phyloP scores from a whole-genome alignment of 2,797 vertebrate genomes.

The Denticeps clupeoides region DNA sequence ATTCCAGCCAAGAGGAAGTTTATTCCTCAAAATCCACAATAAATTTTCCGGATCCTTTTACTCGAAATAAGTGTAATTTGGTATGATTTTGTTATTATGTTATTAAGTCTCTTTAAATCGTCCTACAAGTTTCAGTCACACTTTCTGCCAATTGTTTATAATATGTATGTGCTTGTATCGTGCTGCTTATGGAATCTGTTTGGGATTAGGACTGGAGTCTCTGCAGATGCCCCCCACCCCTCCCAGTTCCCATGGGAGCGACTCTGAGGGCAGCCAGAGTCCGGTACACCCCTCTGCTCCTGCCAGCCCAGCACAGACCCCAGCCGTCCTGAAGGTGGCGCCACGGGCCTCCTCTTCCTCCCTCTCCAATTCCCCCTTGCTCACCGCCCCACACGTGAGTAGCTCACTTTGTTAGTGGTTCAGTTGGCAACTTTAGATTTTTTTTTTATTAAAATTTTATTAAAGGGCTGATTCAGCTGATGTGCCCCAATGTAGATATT shows the following conservation, averaged over 20 bases:
- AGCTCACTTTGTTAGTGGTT: too few relatives aligned
- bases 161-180: too few relatives aligned
- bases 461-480: too few relatives aligned
- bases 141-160: too few relatives aligned
- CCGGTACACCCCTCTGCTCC: slow-evolving; percentile 63
- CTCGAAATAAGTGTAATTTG: not conserved
- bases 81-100: not conserved
- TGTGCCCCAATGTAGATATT: too few relatives aligned
- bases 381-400: slow-evolving; percentile 87
- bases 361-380: slow-evolving; percentile 86
- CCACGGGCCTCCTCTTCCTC: slow-evolving; percentile 66
- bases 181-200: not conserved
- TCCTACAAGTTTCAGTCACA: too few relatives aligned
- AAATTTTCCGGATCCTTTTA: not conserved
- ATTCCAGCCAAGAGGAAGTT: not conserved
- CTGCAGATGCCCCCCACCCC: slow-evolving; percentile 92
- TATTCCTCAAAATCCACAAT: not conserved
- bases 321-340: slow-evolving; percentile 58
- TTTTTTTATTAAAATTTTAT: too few relatives aligned
- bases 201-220: slow-evolving; percentile 62
- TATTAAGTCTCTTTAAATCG: too few relatives aligned
- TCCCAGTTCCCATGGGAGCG: slow-evolving; percentile 91
- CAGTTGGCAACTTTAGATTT: too few relatives aligned
- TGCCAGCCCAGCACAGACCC: slow-evolving; percentile 51
- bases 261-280: slow-evolving; percentile 90